Percentiles rank a stretch among this genome's conserved stretches.
Evolutionary conservation across 2,797 vertebrate species (phyloP).

Genomic region (Gymnodraco acuticeps): DNA sequence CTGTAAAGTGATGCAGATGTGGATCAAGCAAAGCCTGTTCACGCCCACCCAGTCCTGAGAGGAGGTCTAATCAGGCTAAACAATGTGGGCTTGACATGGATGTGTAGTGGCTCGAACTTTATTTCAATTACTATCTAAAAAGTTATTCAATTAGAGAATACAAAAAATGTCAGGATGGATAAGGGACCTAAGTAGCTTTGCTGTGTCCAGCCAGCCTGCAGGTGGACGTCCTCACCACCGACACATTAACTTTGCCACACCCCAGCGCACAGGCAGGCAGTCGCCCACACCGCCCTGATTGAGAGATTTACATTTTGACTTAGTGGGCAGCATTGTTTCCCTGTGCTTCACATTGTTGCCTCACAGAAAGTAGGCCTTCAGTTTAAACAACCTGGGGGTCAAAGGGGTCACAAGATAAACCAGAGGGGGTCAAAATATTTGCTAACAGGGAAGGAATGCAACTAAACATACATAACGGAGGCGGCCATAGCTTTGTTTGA

Average conservation of each 20-base stretch:
- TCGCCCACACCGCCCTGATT: not conserved
- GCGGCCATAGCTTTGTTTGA: not conserved
- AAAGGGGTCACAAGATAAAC: not conserved
- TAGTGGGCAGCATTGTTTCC: constrained; percentile 11
- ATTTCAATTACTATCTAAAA: constrained; percentile 53
- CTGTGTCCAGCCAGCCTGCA: constrained; percentile 18
- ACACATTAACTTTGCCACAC: constrained; percentile 7
- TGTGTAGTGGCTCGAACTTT: constrained; percentile 41
- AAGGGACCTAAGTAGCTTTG: constrained; percentile 3
- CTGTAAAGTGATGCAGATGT: constrained; percentile 43
- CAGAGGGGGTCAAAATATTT: not conserved
- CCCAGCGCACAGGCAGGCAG: not conserved
- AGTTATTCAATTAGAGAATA: constrained; percentile 27
- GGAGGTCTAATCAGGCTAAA: constrained; percentile 56
- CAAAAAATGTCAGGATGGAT: constrained; percentile 22
- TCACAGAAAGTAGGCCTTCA: not conserved
- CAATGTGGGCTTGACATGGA: constrained; percentile 59
- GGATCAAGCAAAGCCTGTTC: constrained; percentile 43
- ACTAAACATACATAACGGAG: not conserved
- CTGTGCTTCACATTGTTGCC: not conserved
- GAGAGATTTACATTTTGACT: constrained; percentile 13
- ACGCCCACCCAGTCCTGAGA: constrained; percentile 62
- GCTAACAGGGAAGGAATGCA: not conserved
- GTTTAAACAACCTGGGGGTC: not conserved
- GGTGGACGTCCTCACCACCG: constrained; percentile 4